phyloP scores from a whole-genome alignment of 2,888 invertebrate genomes.

The Nematopogon swammerdamellus region DNA sequence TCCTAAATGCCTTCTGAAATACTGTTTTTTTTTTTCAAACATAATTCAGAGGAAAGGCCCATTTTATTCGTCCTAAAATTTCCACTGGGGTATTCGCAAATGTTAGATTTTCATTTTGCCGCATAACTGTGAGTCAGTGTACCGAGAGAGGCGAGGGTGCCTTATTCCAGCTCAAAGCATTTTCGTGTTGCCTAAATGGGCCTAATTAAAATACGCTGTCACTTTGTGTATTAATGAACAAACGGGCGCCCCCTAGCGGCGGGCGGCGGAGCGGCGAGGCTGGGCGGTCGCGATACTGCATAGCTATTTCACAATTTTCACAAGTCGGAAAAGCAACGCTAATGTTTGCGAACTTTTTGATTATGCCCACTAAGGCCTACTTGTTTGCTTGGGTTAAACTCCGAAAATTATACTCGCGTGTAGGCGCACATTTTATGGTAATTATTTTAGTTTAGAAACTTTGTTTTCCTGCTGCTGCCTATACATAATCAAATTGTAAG shows the following conservation, averaged over 20 bases:
- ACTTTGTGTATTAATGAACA: conserved; percentile 12
- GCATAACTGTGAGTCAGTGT: background rate
- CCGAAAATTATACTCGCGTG: no score
- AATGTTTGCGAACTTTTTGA: background rate
- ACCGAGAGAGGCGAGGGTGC: background rate
- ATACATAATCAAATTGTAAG: no score
- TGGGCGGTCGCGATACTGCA: background rate
- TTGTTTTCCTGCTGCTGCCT: no score
- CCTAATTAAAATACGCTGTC: conserved; percentile 53
- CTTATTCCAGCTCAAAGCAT: conserved; percentile 35
- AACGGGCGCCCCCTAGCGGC: background rate
- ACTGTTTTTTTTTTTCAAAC: no score
- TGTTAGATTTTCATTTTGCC: background rate
- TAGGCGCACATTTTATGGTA: no score
- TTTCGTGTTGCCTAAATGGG: conserved; percentile 35
- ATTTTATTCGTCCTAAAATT: no score
- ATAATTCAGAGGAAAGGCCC: no score
- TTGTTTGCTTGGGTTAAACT: no score
- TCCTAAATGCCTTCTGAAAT: no score
- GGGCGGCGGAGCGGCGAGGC: background rate
- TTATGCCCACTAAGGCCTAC: background rate
- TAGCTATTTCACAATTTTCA: background rate
- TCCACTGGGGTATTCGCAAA: no score
- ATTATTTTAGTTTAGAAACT: no score
- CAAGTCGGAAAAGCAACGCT: background rate